Conservation (phyloP, 2,113 vertebrate species). For the Aptenodytes patagonicus region DNA sequence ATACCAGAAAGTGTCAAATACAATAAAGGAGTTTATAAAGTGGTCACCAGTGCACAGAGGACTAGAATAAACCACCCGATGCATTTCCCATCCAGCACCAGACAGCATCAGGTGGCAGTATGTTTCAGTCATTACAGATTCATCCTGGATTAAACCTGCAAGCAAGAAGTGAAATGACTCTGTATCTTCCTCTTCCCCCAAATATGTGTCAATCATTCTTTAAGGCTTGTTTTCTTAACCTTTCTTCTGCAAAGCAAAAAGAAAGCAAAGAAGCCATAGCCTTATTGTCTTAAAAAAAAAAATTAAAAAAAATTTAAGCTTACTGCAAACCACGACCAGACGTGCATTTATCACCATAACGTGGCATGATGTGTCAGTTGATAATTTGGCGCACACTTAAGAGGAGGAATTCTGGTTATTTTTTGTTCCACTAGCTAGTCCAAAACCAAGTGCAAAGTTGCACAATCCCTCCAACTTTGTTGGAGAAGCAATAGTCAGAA, state of each 20-base stretch:
- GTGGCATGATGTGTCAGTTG: constrained; percentile 29
- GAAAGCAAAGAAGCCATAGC: background rate
- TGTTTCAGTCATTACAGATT: background rate
- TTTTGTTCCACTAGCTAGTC: constrained; percentile 35
- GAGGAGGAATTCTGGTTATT: constrained; percentile 64
- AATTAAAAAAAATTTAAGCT: background rate
- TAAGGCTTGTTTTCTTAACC: background rate
- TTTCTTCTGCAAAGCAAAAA: background rate
- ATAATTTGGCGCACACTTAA: constrained; percentile 27
- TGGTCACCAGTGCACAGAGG: background rate
- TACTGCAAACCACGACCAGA: background rate
- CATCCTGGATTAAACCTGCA: background rate
- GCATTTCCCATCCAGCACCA: background rate
- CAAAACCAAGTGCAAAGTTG: constrained; percentile 52
- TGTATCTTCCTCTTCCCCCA: background rate
- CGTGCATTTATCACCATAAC: background rate
- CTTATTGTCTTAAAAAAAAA: background rate
- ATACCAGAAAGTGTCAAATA: background rate
- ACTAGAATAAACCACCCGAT: background rate
- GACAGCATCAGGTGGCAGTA: background rate
- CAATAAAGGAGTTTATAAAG: background rate
- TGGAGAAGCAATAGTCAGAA: constrained; percentile 11
- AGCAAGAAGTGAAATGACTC: background rate
- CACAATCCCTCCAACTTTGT: constrained; percentile 38
- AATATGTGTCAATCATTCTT: background rate